Conservation (phyloP, 2,113 vertebrate genomes). For the Lonchura striata region DNA sequence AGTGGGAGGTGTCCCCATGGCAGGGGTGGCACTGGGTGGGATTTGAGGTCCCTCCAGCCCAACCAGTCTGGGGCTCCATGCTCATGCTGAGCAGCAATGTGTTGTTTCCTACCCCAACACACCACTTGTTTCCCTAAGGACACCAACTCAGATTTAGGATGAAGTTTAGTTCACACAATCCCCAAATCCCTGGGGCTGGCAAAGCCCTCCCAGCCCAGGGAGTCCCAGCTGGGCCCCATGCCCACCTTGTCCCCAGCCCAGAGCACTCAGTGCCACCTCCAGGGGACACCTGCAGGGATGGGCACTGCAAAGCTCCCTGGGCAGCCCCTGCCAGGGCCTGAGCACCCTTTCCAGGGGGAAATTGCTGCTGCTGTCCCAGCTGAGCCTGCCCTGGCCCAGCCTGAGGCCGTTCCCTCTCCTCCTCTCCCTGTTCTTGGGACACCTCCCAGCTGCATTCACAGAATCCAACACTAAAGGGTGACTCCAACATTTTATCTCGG, state of each 20-base stretch:
- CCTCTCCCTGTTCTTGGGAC: neutral
- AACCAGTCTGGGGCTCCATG: neutral
- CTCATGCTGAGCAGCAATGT: neutral
- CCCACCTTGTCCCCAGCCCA: neutral
- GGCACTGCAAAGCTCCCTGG: neutral
- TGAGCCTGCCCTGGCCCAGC: neutral
- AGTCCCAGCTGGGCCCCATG: neutral
- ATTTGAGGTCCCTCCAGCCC: rapidly evolving
- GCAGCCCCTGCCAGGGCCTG: neutral
- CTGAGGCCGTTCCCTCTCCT: neutral
- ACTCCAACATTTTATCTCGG: neutral
- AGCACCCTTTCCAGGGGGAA: neutral
- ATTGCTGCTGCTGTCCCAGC: neutral
- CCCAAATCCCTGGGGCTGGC: neutral
- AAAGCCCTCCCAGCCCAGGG: neutral
- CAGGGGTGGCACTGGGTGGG: neutral
- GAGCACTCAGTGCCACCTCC: neutral
- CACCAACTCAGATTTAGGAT: neutral
- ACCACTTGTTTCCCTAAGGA: neutral
- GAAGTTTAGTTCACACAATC: neutral
- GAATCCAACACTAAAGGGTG: neutral
- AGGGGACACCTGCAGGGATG: neutral
- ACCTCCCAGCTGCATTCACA: neutral
- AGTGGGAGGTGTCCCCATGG: neutral
- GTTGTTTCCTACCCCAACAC: neutral